Evolutionary conservation across 2,113 vertebrate species (phyloP), one percentile per base, ranked within the genome.

Genomic region (Periophthalmus modestus): DNA sequence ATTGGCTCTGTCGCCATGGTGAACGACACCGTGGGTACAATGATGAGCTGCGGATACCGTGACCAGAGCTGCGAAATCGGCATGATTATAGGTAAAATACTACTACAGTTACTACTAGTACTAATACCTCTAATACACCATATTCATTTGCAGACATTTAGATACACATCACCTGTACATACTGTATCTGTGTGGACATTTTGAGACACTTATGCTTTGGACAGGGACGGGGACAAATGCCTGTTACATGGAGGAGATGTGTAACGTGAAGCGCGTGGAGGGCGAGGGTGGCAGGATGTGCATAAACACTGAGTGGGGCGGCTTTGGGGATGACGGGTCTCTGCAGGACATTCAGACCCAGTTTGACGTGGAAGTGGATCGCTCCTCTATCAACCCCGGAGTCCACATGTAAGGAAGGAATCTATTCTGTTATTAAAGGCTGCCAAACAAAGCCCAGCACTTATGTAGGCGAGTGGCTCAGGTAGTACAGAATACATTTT

Each of bases 171-270:
- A 50, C 16, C 48, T 50, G 48, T 15, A 50, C 16, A 2, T 14
- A 4, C 14, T 50, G 16, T 48, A 48, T 13, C 2, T 58, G 55
- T 58, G 16, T 58, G 55, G 19, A 1, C 18, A 54, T 54, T 19
- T 19, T 7, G 19, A 54, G 54, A 11, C 7, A 6, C 16, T 19
- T 24, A 11, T 58, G n/a, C 24, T 21, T 36, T 36, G 14, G 3
- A 15, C 55, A 99, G 97, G 97, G 18, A 99, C 97, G 0, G 97
- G 98, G 69, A 97, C 94, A 79, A 99, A 99, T 0, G 96, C 96
- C 69, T 99, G 97, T 87, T 99, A 99, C 94, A 99, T 99, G 97
- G 98, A 99, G 91, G 97, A 99, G 94, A 97, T 98, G 89, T 89
- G 39, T 69, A 96, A 99, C 0, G 94, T 99, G 87, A 95, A 96